Evolutionary conservation across 2,797 vertebrate species (phyloP), one percentile per base, ranked within the genome.

Genomic region (Oreochromis grahami): DNA sequence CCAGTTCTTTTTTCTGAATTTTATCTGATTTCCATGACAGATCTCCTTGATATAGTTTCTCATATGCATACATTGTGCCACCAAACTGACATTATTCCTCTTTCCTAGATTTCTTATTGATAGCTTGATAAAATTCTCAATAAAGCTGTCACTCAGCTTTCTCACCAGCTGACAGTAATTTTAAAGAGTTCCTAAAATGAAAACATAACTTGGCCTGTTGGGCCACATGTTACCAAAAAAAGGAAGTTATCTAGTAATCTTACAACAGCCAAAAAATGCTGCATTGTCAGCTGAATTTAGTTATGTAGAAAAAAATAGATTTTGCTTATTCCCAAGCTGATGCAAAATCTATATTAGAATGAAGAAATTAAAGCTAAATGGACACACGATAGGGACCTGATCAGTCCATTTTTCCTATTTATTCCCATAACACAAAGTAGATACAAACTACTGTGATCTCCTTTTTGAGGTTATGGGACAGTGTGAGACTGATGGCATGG

Each of bases 21-120:
- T 63, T 36, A 63, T 36, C 58, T 63, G 17, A 63, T 63, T 36
- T 63, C 58, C 34, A 63, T 2, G 0, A 63, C 10, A 13, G 58
- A 38, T 63, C 10, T 63, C 58, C 58, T 63, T 63, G 58, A 12
- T 63, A 63, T 63, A 63, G 17, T 63, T 63, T n/a, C 6, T 63
- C 6, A n/a, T 60, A 60, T 36, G 2, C 17, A 63, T n/a, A n/a
- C 58, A 63, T 36, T 0, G 0, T 63, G 17, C 58, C n/a, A 36
- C 58, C 58, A 36, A 36, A 63, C 58, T 12, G 10, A 63, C 32
- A n/a, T 36, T 24, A 53, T 13, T 53, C 52, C 17, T 50, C 45
- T 12, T 43, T 43, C 41, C 48, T 19, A 19, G n/a, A 21, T 21
- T 52, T 34, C 32, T 34, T 60, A 60, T 34, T 60, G 29, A 34